These are phyloP conservation scores for Eciton burchellii DNA, from an alignment of 1,140 invertebrate species.

Conservation along the genomic window DNA sequence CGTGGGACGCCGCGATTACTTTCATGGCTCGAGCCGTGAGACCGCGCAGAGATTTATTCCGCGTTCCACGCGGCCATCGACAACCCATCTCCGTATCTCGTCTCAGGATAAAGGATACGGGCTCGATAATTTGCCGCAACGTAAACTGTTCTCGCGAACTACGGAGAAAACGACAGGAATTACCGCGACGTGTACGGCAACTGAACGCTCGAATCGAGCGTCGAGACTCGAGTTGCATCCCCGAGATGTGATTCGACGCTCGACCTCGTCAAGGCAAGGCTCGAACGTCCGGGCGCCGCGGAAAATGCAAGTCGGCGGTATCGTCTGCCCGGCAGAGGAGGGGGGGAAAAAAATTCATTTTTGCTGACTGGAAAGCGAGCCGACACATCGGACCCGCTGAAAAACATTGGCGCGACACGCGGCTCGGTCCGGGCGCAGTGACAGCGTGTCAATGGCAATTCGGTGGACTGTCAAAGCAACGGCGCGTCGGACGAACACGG, in stretches of 20 bases:
- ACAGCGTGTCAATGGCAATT: slow-evolving; percentile 51
- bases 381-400: slow-evolving; percentile 2
- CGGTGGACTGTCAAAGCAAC: slow-evolving; percentile 1
- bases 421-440: slow-evolving; percentile 19
- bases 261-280: background rate
- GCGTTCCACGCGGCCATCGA: too few species aligned
- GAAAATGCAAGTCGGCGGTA: slow-evolving; percentile 41
- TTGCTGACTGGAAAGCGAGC: slow-evolving; percentile 29
- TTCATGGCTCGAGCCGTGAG: background rate
- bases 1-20: background rate
- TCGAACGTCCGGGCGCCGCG: background rate
- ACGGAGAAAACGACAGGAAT: background rate
- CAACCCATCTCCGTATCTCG: background rate
- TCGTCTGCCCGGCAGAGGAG: background rate
- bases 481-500: background rate
- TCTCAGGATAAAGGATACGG: background rate
- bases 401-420: slow-evolving; percentile 34
- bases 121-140: background rate
- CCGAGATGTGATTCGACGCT: background rate
- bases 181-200: background rate
- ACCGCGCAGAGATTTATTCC: too few species aligned
- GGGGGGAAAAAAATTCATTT: slow-evolving; percentile 32
- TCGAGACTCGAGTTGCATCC: background rate
- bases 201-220: slow-evolving; percentile 12
- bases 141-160: background rate